Percentiles rank a stretch among this genome's conserved stretches.
These are phyloP conservation scores for Chaetodon auriga DNA, from an alignment of 2,113 vertebrate genomes.

Conservation along the genomic window DNA sequence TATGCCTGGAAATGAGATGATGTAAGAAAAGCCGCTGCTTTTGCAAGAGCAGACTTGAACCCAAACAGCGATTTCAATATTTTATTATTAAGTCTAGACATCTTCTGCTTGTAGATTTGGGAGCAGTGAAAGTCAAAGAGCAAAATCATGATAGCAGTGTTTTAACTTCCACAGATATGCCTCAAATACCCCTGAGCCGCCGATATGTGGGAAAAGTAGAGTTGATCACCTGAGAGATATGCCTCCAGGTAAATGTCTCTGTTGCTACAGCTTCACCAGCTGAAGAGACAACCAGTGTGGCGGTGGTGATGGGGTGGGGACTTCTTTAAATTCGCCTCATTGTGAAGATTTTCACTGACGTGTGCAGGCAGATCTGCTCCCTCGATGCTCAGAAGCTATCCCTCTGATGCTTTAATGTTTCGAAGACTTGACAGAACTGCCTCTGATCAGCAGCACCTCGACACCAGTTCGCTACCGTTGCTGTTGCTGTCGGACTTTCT, in stretches of 20 bases:
- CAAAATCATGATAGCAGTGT: background rate
- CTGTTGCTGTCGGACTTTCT: conserved; percentile 14
- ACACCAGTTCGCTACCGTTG: conserved; percentile 10
- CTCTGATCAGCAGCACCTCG: conserved; percentile 27
- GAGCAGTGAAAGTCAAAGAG: background rate
- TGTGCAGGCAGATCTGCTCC: conserved; percentile 4
- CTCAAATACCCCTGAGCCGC: conserved; percentile 8
- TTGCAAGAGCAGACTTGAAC: conserved; percentile 52
- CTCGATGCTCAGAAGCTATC: conserved; percentile 5
- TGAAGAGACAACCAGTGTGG: conserved; percentile 6
- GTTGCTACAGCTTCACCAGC: background rate
- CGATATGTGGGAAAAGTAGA: conserved; percentile 22
- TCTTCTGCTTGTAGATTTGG: background rate
- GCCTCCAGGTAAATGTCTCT: background rate
- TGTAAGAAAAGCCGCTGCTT: conserved; percentile 53
- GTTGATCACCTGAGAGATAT: conserved; percentile 21
- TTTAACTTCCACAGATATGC: background rate
- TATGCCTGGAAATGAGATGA: conserved; percentile 53
- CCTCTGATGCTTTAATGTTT: conserved; percentile 13
- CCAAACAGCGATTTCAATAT: conserved; percentile 3
- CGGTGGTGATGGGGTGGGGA: no score
- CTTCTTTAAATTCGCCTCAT: conserved; percentile 4
- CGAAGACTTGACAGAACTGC: conserved; percentile 40
- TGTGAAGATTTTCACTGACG: conserved; percentile 18
- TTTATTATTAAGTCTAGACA: conserved; percentile 26